phyloP scores from a whole-genome alignment of 30 jellyfish, hydroid and myxozoan genomes.

The Sanderia malayensis region DNA sequence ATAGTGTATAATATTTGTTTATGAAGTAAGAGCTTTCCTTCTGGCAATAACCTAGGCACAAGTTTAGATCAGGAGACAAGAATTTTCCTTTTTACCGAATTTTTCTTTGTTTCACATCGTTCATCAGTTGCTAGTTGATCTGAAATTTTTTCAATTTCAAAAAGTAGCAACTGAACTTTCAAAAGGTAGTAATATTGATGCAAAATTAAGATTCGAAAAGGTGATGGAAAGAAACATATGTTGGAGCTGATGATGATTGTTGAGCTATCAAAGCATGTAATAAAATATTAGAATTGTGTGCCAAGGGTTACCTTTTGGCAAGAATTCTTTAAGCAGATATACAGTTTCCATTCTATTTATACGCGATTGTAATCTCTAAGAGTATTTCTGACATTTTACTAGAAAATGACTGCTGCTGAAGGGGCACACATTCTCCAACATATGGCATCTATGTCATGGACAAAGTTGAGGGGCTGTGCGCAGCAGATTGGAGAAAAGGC shows the following conservation, averaged over 20 bases:
- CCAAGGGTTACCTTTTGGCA: conserved; percentile 5
- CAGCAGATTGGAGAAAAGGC: neutral
- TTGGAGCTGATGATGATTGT: conserved; percentile 3
- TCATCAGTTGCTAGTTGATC: conserved; percentile 1
- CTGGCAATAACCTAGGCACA: conserved; percentile 5
- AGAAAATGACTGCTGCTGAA: neutral
- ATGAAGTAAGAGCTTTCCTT: neutral
- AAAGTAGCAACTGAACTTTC: too few relatives aligned
- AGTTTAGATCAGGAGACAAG: conserved; percentile 1
- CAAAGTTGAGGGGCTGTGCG: neutral
- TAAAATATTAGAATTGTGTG: neutral
- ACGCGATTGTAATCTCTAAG: neutral
- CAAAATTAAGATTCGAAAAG: neutral
- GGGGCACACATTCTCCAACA: neutral
- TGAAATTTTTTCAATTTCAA: neutral
- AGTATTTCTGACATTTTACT: neutral
- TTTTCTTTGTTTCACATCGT: neutral
- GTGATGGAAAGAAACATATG: conserved; percentile 2
- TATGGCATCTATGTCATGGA: neutral
- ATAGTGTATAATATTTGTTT: neutral
- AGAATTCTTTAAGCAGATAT: neutral
- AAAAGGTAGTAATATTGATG: neutral
- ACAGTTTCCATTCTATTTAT: conserved; percentile 1
- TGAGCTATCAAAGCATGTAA: neutral
- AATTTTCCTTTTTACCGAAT: neutral